Conservation (phyloP, 1,140 invertebrate genomes). For the Hyles euphorbiae region DNA sequence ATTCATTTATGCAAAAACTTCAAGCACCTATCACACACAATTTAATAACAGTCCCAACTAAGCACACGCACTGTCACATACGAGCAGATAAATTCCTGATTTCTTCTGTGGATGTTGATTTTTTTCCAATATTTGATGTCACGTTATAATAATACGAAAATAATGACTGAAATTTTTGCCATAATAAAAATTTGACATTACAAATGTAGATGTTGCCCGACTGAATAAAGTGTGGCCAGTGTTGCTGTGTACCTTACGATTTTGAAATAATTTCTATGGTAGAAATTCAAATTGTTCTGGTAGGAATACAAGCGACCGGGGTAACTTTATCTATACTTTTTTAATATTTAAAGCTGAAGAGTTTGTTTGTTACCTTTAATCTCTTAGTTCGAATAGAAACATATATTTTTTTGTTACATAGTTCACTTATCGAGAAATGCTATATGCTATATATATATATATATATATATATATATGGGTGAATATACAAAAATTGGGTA, state of each 20-base stretch:
- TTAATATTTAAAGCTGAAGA: too few species aligned
- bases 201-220: constrained; percentile 49
- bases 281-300: neutral
- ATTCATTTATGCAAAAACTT: constrained; percentile 67
- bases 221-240: constrained; percentile 17
- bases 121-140: constrained; percentile 49
- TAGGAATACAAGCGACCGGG: too few species aligned
- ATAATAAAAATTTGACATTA: constrained; percentile 69
- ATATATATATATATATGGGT: too few species aligned
- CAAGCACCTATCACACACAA: constrained; percentile 42
- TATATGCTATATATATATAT: too few species aligned
- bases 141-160: constrained; percentile 65
- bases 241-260: constrained; percentile 7
- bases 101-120: constrained; percentile 30
- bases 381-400: too few species aligned
- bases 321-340: too few species aligned
- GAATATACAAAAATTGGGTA: too few species aligned
- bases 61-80: constrained; percentile 15
- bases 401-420: too few species aligned
- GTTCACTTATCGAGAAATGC: too few species aligned
- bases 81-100: neutral
- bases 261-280: neutral
- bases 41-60: constrained; percentile 40
- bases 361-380: too few species aligned
- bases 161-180: constrained; percentile 73